Conservation (phyloP, 2,888 invertebrate species). For the Antheraea yamamai region DNA sequence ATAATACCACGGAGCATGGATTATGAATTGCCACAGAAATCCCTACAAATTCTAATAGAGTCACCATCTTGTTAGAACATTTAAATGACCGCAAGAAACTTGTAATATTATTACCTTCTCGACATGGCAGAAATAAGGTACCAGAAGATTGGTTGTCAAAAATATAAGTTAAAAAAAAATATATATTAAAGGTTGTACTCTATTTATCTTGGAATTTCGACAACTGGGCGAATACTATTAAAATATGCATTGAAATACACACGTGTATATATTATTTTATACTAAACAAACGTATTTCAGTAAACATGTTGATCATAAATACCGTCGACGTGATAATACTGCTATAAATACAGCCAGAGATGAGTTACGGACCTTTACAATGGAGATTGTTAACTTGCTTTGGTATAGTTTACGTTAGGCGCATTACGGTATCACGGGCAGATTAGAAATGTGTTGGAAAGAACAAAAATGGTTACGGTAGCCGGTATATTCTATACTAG, state of each 20-base stretch:
- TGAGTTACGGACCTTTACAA: slow-evolving; percentile 42
- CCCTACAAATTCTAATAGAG: too few relatives aligned
- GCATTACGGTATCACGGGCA: neutral
- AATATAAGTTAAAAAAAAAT: too few relatives aligned
- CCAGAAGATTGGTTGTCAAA: too few relatives aligned
- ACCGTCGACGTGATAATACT: slow-evolving; percentile 34
- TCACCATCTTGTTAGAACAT: too few relatives aligned
- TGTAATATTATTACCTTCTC: too few relatives aligned
- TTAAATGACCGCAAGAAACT: too few relatives aligned
- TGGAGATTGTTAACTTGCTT: slow-evolving; percentile 30
- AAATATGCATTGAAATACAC: neutral
- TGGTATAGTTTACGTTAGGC: neutral
- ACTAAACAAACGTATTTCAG: neutral
- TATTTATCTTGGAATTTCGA: too few relatives aligned
- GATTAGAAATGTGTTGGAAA: neutral
- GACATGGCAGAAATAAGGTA: too few relatives aligned
- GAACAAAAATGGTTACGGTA: neutral
- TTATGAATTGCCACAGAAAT: too few relatives aligned
- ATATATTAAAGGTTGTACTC: too few relatives aligned
- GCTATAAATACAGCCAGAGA: slow-evolving; percentile 42
- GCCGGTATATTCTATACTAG: neutral
- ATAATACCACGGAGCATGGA: too few relatives aligned
- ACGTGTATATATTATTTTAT: neutral
- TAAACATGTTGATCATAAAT: slow-evolving; percentile 15
- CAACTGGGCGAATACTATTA: neutral